Base-by-base conservation (phyloP, 2,797 vertebrate genomes). In the Remorina albescens region DNA sequence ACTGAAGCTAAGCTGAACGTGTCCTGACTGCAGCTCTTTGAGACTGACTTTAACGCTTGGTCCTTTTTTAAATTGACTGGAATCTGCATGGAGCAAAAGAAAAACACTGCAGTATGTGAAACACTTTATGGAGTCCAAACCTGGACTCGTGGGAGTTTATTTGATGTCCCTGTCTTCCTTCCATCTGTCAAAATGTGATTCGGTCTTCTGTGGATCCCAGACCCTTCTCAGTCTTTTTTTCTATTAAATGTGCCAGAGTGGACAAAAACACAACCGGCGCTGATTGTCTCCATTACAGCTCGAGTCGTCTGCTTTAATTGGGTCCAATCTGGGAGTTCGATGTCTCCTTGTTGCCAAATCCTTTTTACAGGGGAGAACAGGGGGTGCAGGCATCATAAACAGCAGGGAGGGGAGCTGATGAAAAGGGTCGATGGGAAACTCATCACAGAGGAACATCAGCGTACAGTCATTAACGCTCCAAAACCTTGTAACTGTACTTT, bases 301-400 rank as follows among this genome's bases (percentile, higher is more conserved):
- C 12, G 44, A 51, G 50, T 44, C 36, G 16, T 57, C 51, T n/a
- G 56, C 44, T 75, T 25, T 55, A 16, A 60, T 71, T 70, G 39
- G 36, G 21, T 62, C 46, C 53, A 59, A 44, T 66, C 58, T 49
- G 68, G 49, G 63, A 54, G 37, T 58, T 82, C 50, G 36, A 60
- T 56, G 2, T 5, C 8, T 10, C 21, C 6, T 21, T 12, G 1
- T 50, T 51, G 58, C 19, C 59, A 26, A 42, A 44, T 42, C 44
- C 30, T 54, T 18, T 47, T 1, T 63, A 23, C 16, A n/a, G 5
- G 23, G 8, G 41, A 25, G 3, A 10, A 21, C 19, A 9, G 8
- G n/a, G 44, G 44, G n/a, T 19, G 19, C 36, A 8, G 57, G 58
- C 32, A 3, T 56, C 44, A 30, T 47, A 58, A 39, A 39, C 47